Evolutionary conservation across 2,797 vertebrate species (phyloP).

Genomic region (Spinus pinus): DNA sequence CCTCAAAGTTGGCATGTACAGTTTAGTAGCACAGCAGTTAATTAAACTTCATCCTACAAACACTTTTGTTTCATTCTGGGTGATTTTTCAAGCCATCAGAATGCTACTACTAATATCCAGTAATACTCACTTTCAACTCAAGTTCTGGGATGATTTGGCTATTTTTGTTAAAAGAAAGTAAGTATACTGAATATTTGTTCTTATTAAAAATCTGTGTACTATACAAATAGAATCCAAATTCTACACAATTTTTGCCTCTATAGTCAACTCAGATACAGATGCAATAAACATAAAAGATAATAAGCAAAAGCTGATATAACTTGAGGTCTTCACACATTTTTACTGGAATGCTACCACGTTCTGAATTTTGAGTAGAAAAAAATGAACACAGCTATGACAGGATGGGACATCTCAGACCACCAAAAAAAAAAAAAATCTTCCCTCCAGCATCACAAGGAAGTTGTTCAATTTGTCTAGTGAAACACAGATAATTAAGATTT

Average conservation of each 20-base stretch:
- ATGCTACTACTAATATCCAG: background rate
- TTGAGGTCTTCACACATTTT: background rate
- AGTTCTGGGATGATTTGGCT: background rate
- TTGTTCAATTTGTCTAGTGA: background rate
- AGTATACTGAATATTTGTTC: background rate
- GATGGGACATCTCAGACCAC: background rate
- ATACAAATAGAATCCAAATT: background rate
- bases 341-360: background rate
- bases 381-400: background rate
- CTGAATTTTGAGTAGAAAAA: background rate
- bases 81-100: background rate
- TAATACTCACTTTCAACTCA: background rate
- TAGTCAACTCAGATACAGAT: background rate
- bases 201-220: background rate
- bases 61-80: background rate
- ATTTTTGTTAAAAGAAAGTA: background rate
- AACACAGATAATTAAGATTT: background rate
- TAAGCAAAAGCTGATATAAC: background rate
- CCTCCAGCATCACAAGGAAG: background rate
- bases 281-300: background rate
- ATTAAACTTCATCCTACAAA: background rate
- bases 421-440: background rate
- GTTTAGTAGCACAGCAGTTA: background rate
- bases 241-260: background rate
- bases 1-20: background rate